Evolutionary conservation across 2,888 invertebrate genomes (phyloP).

Genomic region (Mythimna albipuncta): DNA sequence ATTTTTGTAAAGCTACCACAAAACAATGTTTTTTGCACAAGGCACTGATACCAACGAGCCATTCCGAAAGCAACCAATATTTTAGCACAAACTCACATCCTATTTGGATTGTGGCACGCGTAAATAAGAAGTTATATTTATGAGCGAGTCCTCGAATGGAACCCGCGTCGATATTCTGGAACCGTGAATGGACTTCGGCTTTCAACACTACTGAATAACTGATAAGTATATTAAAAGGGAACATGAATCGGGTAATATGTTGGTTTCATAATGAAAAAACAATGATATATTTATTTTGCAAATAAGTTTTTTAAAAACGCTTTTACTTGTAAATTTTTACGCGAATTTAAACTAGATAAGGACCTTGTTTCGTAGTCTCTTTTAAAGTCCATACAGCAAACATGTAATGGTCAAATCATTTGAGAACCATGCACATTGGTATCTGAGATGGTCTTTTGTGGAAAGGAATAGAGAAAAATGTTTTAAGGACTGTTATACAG

Average conservation of each 20-base stretch:
- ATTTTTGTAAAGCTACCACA: neutral
- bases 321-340: too few species aligned
- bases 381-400: too few species aligned
- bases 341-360: too few species aligned
- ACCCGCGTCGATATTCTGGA: conserved; percentile 31
- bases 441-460: too few species aligned
- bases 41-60: conserved; percentile 19
- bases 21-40: conserved; percentile 1
- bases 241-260: conserved; percentile 13
- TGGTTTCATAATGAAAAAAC: neutral
- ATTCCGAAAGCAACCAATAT: conserved; percentile 42
- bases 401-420: too few species aligned
- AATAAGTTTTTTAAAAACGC: too few species aligned
- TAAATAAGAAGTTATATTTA: conserved; percentile 62
- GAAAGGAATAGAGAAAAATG: too few species aligned
- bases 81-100: conserved; percentile 45
- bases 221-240: conserved; percentile 24
- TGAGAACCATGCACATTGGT: too few species aligned
- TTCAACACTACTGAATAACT: conserved; percentile 39
- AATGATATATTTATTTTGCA: neutral
- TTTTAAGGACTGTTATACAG: too few species aligned
- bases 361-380: too few species aligned
- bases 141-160: conserved; percentile 35
- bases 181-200: conserved; percentile 36
- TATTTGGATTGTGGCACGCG: conserved; percentile 39